Percentiles rank a stretch among this genome's conserved stretches.
These are phyloP conservation scores for Ischnura elegans DNA, from an alignment of 2,888 invertebrate species.

Conservation along the genomic window DNA sequence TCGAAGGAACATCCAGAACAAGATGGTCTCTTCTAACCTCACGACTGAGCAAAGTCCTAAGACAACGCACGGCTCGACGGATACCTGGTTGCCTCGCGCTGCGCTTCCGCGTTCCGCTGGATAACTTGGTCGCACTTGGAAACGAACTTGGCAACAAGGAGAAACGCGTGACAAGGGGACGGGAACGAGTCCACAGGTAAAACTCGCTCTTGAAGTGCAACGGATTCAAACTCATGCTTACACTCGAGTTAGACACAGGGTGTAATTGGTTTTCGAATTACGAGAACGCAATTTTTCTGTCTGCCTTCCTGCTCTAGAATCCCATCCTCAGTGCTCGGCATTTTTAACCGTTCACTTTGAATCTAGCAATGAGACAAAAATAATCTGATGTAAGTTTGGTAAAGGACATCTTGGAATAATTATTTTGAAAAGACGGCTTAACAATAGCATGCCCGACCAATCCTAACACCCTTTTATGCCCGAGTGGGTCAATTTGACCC, in stretches of 20 bases:
- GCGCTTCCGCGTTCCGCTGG: background rate
- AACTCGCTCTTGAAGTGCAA: background rate
- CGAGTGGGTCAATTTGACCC: no score
- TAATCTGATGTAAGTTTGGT: no score
- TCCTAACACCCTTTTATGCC: no score
- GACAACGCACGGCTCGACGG: background rate
- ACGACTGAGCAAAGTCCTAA: background rate
- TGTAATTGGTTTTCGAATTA: background rate
- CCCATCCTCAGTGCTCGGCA: no score
- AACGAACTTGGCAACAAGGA: background rate
- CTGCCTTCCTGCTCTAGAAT: no score
- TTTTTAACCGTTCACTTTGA: no score
- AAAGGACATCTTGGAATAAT: no score
- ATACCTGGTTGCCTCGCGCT: background rate
- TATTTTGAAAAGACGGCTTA: no score
- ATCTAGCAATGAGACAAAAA: no score
- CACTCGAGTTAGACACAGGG: background rate
- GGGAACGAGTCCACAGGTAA: background rate
- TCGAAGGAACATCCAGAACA: background rate
- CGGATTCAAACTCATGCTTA: background rate
- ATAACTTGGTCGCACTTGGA: background rate
- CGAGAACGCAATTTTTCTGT: background rate
- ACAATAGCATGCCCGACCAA: no score
- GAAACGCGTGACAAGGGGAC: background rate
- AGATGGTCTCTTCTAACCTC: background rate